phyloP scores from a whole-genome alignment of 2,113 vertebrate species.

The Spilogale gracilis region DNA sequence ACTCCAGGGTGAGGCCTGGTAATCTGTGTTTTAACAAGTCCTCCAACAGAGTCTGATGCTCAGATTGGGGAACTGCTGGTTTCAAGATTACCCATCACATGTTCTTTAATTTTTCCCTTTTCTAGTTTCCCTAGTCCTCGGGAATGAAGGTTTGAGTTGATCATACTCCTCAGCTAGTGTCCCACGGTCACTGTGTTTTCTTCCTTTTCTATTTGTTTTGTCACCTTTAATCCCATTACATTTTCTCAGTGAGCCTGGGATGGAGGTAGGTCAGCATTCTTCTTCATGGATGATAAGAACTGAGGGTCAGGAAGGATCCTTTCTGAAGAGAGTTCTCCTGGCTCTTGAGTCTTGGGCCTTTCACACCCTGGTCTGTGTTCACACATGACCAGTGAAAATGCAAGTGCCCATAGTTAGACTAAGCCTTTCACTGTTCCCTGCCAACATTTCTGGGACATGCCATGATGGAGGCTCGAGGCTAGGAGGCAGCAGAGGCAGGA shows the following conservation, averaged over 20 bases:
- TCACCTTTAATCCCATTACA: background rate
- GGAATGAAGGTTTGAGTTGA: background rate
- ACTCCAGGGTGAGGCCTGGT: background rate
- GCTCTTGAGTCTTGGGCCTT: background rate
- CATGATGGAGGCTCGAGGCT: background rate
- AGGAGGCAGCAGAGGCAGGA: background rate
- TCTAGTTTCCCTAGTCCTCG: background rate
- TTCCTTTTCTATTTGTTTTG: background rate
- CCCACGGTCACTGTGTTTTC: background rate
- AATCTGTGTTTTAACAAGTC: background rate
- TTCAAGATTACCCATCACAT: background rate
- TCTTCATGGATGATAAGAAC: background rate
- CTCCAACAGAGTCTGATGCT: background rate
- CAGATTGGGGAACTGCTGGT: background rate
- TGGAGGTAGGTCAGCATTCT: background rate
- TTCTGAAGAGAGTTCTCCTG: background rate
- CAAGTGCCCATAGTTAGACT: background rate
- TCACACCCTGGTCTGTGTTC: background rate
- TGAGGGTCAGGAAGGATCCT: background rate
- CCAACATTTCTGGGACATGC: background rate
- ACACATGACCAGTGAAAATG: background rate
- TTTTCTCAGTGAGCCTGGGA: background rate
- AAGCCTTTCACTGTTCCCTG: background rate
- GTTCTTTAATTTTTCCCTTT: background rate
- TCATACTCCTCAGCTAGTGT: background rate